Evolutionary conservation across 2,797 vertebrate genomes (phyloP).

Genomic region (Hypotaenidia philippensis): DNA sequence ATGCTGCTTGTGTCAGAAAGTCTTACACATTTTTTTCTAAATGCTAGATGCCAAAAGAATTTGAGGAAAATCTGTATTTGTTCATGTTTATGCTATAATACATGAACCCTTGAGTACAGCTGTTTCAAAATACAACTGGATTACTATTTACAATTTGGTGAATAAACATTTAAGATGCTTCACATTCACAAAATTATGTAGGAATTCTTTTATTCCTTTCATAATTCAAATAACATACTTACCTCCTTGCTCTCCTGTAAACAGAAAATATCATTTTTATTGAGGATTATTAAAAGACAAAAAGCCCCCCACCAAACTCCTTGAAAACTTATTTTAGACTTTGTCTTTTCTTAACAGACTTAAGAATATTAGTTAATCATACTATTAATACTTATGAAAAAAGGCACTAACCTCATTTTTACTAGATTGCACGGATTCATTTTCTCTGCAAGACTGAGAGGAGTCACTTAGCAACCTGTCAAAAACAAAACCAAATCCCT

Average conservation of each 20-base stretch:
- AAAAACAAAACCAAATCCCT: conserved; percentile 59
- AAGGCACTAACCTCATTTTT: conserved; percentile 87
- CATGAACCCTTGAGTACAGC: background rate
- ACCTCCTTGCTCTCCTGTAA: conserved; percentile 82
- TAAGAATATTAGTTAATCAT: conserved; percentile 15
- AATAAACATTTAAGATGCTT: background rate
- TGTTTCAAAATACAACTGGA: background rate
- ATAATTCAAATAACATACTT: conserved; percentile 60
- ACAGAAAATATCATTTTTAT: conserved; percentile 41
- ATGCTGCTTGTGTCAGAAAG: background rate
- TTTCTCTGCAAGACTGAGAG: conserved; percentile 86
- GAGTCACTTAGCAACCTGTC: conserved; percentile 90
- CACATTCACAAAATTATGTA: conserved; percentile 38
- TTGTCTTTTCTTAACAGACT: background rate
- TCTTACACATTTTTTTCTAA: background rate
- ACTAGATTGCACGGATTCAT: conserved; percentile 84
- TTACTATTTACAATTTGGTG: background rate
- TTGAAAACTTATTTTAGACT: background rate
- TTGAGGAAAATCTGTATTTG: background rate
- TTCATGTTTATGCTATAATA: background rate
- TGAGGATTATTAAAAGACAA: background rate
- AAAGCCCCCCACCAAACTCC: background rate
- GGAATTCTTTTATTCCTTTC: conserved; percentile 30
- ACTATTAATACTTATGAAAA: background rate
- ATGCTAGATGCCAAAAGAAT: background rate